Percentiles rank a stretch among this genome's conserved stretches.
phyloP scores from a whole-genome alignment of 2,888 invertebrate species.

The Heteromurus nitidus region DNA sequence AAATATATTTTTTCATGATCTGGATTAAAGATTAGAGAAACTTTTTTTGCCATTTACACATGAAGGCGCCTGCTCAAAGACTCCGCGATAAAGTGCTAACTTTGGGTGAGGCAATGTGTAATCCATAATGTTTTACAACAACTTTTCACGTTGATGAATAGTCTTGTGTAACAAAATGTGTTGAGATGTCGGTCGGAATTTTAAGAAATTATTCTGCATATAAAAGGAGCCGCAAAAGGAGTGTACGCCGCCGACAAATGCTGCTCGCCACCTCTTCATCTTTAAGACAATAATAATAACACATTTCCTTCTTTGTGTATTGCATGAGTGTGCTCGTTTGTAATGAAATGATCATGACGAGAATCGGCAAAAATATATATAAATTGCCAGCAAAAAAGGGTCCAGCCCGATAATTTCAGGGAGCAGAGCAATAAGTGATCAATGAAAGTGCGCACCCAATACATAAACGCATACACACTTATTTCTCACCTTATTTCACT shows the following conservation, averaged over 20 bases:
- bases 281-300: too few relatives aligned
- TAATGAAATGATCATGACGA: too few relatives aligned
- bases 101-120: not conserved
- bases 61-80: conserved; percentile 16
- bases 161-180: conserved; percentile 11
- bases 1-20: not conserved
- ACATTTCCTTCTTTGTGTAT: too few relatives aligned
- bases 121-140: conserved; percentile 29
- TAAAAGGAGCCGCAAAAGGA: too few relatives aligned
- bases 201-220: not conserved
- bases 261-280: too few relatives aligned
- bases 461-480: conserved; percentile 50
- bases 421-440: conserved; percentile 7
- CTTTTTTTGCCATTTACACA: conserved; percentile 25
- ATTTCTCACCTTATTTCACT: conserved; percentile 49
- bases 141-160: conserved; percentile 4
- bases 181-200: conserved; percentile 37
- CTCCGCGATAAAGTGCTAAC: not conserved
- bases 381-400: too few relatives aligned
- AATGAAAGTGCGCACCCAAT: too few relatives aligned
- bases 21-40: conserved; percentile 8
- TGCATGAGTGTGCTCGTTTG: too few relatives aligned
- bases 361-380: too few relatives aligned
- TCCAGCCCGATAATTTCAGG: too few relatives aligned
- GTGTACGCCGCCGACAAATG: too few relatives aligned